Percentiles rank a stretch among this genome's conserved stretches.
Conservation (phyloP, 1,140 invertebrate species). For the Hycleus cichorii region DNA sequence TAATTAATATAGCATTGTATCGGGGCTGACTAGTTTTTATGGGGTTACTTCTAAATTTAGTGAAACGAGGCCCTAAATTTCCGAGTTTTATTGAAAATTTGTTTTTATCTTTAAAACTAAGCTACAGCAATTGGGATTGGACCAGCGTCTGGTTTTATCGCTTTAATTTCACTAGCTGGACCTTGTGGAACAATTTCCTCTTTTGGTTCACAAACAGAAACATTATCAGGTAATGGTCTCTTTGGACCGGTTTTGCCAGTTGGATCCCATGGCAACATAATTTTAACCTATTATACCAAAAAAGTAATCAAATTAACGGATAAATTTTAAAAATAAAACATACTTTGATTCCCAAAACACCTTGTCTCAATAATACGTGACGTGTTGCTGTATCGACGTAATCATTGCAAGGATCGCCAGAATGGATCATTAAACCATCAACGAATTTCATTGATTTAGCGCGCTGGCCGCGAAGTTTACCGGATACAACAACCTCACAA, state of each 20-base stretch:
- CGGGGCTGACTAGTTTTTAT: too few relatives aligned
- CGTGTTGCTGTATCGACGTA: slow-evolving; percentile 97
- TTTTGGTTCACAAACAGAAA: slow-evolving; percentile 92
- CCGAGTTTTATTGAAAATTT: slow-evolving; percentile 16
- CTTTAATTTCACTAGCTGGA: slow-evolving; percentile 58
- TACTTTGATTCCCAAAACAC: slow-evolving; percentile 78
- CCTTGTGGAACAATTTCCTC: slow-evolving; percentile 61
- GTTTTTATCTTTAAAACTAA: slow-evolving; percentile 3
- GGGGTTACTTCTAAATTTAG: too few relatives aligned
- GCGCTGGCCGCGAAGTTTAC: slow-evolving; percentile 96
- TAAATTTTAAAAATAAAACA: background rate
- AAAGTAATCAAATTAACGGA: background rate
- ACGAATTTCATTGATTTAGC: slow-evolving; percentile 99
- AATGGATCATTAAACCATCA: slow-evolving; percentile 99
- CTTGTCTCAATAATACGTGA: slow-evolving; percentile 95
- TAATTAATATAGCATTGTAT: too few relatives aligned
- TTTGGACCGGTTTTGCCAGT: slow-evolving; percentile 96
- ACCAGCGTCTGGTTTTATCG: slow-evolving; percentile 43
- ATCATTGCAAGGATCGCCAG: slow-evolving; percentile 96
- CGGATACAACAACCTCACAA: slow-evolving; percentile 98
- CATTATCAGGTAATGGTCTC: slow-evolving; percentile 93
- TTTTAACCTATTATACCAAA: slow-evolving; percentile 67
- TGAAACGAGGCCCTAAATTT: background rate
- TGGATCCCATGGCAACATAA: slow-evolving; percentile 98
- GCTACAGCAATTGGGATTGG: slow-evolving; percentile 37